Base-by-base conservation (phyloP, 2,113 vertebrate species). In the Cephalopholis sonnerati region DNA sequence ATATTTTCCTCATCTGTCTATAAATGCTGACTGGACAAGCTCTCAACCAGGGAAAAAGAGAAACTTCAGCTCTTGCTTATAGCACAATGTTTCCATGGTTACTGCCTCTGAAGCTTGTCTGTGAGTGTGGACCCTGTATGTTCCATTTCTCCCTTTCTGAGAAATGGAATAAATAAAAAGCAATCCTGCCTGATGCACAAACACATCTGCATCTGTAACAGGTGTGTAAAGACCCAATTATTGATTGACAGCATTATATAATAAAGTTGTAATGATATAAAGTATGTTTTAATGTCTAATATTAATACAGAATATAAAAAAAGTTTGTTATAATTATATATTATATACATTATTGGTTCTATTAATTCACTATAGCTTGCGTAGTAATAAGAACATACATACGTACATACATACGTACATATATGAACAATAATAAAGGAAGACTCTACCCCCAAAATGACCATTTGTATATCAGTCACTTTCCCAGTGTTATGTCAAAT, bases 51-150 rank as follows among this genome's bases (percentile, higher is more conserved):
- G 11, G 13, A 44, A 50, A 53, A 25, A 63, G 27, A 44, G 10
- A 55, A 66, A 82, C 22, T 62, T 58, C 29, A 29, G 54, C 20
- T 80, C n/a, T 48, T 25, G 15, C 22, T 59, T 53, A 74, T 1
- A 48, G 61, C 20, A 25, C 29, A 44, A 58, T 50, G 76, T 88
- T 83, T 81, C 84, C 82, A 85, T 87, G 89, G 74, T 75, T 61
- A 87, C 87, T 73, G 48, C 64, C 27, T 50, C 78, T 71, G 27
- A 74, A 32, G 46, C 22, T 29, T 71, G 59, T 67, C 29, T 68
- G n/a, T n/a, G 61, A 57, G 11, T 12, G 25, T 66, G 46, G 29
- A 36, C 36, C 2, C 13, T 54, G 24, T 22, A n/a, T n/a, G n/a
- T n/a, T n/a, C 17, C 50, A 53, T 32, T n/a, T 7, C 7, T 41